Evolutionary conservation across 2,113 vertebrate genomes (phyloP).

Genomic region (Limanda limanda): DNA sequence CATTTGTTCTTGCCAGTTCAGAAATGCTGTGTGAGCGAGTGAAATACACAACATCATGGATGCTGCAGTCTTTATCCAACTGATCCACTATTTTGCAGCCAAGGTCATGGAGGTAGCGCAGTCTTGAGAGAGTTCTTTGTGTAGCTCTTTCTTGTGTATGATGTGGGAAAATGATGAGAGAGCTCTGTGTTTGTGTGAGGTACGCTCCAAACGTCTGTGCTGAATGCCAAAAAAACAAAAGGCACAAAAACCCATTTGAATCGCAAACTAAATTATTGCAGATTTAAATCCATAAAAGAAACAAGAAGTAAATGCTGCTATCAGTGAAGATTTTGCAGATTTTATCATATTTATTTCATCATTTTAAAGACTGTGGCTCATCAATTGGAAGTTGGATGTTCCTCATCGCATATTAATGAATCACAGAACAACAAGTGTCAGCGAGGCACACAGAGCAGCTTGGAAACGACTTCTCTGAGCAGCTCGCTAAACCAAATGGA

Average conservation of each 20-base stretch:
- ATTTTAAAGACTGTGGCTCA: background rate
- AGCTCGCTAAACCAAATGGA: constrained; percentile 52
- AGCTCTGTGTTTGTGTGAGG: constrained; percentile 14
- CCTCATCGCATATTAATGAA: constrained; percentile 24
- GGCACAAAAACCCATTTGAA: background rate
- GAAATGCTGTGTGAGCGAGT: constrained; percentile 60
- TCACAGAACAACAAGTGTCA: constrained; percentile 40
- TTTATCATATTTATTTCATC: background rate
- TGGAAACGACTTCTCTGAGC: constrained; percentile 36
- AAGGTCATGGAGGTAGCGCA: constrained; percentile 59
- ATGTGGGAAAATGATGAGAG: constrained; percentile 12
- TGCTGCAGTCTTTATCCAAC: constrained; percentile 54
- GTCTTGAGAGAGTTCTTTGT: constrained; percentile 35
- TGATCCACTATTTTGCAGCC: constrained; percentile 55
- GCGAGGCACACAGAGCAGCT: constrained; percentile 40
- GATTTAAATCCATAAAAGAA: background rate
- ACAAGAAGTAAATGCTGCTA: background rate
- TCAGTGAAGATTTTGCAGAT: background rate
- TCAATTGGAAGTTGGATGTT: constrained; percentile 9
- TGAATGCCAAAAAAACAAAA: background rate
- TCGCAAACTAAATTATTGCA: constrained; percentile 1
- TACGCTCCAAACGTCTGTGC: constrained; percentile 5
- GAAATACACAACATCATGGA: constrained; percentile 58
- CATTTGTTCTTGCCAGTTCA: constrained; percentile 56
- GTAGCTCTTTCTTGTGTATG: constrained; percentile 22